A percentile compares a stretch with the other conserved stretches of the same genome.
These are phyloP conservation scores for Caenorhabditis briggsae DNA, from an alignment of 1,140 invertebrate genomes.

Conservation along the genomic window DNA sequence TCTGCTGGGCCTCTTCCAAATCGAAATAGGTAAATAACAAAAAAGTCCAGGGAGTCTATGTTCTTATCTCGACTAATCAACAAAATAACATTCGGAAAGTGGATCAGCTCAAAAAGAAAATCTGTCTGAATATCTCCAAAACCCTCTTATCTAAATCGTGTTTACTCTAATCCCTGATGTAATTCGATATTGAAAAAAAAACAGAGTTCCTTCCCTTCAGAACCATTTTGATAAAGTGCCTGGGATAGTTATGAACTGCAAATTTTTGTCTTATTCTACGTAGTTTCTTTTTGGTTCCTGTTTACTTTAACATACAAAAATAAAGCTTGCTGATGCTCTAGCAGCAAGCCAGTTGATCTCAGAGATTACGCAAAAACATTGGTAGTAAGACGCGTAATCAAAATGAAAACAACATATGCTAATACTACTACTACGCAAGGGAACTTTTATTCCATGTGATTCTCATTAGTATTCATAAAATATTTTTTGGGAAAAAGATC, in stretches of 20 bases:
- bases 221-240: background rate
- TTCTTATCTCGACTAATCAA: background rate
- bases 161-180: background rate
- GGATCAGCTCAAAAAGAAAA: no score
- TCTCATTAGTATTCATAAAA: background rate
- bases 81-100: background rate
- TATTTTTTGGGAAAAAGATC: background rate
- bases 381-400: slow-evolving; percentile 1
- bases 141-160: background rate
- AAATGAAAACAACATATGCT: background rate
- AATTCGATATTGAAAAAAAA: background rate
- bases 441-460: background rate
- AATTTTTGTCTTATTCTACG: background rate
- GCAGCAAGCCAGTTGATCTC: background rate
- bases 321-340: background rate
- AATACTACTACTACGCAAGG: background rate
- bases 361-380: slow-evolving; percentile 13
- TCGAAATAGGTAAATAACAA: background rate
- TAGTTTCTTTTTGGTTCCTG: background rate
- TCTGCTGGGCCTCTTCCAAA: background rate
- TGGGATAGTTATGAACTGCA: background rate
- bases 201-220: background rate
- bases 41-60: background rate
- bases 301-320: background rate
- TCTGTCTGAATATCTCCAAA: background rate